A percentile compares a stretch with the other conserved stretches of the same genome.
Conservation (phyloP, 2,888 invertebrate genomes). For the Leucoma salicis region DNA sequence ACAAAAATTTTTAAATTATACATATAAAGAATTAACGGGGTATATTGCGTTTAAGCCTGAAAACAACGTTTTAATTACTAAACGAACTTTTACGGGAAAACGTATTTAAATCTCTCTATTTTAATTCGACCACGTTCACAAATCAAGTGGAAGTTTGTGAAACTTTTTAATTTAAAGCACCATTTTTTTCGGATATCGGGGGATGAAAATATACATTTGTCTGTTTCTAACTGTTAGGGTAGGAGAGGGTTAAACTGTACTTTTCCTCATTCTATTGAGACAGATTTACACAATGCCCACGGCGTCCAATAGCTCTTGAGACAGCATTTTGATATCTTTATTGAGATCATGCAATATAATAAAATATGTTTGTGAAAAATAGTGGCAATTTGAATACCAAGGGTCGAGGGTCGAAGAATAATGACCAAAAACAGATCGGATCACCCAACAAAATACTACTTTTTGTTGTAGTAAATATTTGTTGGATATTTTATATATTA, state of each 20-base stretch:
- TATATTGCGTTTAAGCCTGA: conserved; percentile 2
- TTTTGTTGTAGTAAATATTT: too few species aligned
- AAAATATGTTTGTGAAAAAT: conserved; percentile 44
- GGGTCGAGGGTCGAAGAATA: conserved; percentile 23
- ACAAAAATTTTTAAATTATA: too few species aligned
- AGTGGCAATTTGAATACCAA: conserved; percentile 38
- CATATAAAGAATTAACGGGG: too few species aligned
- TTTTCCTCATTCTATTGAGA: conserved; percentile 58
- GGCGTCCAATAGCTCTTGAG: conserved; percentile 44
- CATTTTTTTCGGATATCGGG: conserved; percentile 41
- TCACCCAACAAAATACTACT: conserved; percentile 9
- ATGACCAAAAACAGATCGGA: conserved; percentile 27
- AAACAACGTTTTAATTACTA: conserved; percentile 6
- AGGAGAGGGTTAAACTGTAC: conserved; percentile 58
- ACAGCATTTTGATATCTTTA: conserved; percentile 61
- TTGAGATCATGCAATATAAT: conserved; percentile 49
- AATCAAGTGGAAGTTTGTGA: conserved; percentile 30
- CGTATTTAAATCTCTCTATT: conserved; percentile 22
- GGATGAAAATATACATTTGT: conserved; percentile 51
- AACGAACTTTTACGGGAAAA: conserved; percentile 4
- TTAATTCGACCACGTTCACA: conserved; percentile 33
- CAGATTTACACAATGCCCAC: conserved; percentile 63
- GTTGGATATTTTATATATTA: too few species aligned
- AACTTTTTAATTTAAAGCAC: conserved; percentile 35
- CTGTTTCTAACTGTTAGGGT: conserved; percentile 34